Evolutionary conservation across 2,113 vertebrate genomes (phyloP), one percentile per base, ranked within the genome.

Genomic region (Tichodroma muraria): DNA sequence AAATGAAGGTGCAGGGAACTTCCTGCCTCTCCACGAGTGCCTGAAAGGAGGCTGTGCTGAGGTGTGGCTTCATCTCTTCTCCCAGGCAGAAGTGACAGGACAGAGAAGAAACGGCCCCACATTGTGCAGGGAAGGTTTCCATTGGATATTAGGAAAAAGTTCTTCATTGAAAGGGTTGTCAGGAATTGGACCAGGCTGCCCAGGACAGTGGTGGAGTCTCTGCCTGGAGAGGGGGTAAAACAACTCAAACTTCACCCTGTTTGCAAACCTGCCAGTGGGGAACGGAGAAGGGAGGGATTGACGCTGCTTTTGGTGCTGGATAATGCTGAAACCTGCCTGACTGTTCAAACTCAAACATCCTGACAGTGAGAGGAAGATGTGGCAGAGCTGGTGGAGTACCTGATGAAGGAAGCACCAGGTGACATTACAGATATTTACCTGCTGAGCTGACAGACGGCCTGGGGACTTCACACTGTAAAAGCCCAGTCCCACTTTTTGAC

Each of bases 391-490:
- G 6, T 13, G 8, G 33, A 23, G 9, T 1, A 14, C 50, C 61
- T 15, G 50, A 8, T 9, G 18, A 27, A 49, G 53, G 56, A 23
- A 10, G 7, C 65, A 14, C 1, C 44, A 59, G 79, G 79, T 40
- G 53, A 59, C n/a, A 45, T 30, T 10, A 3, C 52, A 68, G 78
- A 14, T 10, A 5, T 56, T 37, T 60, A 18, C 42, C 42, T 59
- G 79, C 44, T 22, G 53, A n/a, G 44, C 64, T 59, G 78, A 17
- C 42, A 57, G n/a, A 13, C 22, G 63, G 18, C 53, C 64, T 1
- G 5, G 28, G 64, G 9, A 7, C 6, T 53, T 53, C 0, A 8
- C 12, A 1, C 25, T 11, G 1, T 2, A 17, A 59, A 18, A 40
- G 15, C 15, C 23, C 53, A 57, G 44, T 11, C 30, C 44, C 35